phyloP scores from a whole-genome alignment of 1,140 invertebrate species.

The Drosophila athabasca region DNA sequence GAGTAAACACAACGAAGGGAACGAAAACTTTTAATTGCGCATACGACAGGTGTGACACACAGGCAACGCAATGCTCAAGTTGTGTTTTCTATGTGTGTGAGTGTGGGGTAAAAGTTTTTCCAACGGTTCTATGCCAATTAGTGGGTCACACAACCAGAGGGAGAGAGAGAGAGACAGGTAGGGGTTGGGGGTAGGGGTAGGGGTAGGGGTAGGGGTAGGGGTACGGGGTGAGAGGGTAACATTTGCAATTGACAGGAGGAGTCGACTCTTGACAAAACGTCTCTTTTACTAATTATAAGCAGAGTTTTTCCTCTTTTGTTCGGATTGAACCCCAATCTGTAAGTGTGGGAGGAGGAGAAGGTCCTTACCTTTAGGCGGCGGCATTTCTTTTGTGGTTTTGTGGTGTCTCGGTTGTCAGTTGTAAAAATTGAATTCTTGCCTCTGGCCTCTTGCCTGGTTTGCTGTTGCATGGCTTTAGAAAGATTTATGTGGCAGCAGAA shows the following conservation, averaged over 20 bases:
- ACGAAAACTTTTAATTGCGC: constrained; percentile 72
- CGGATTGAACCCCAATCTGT: not conserved
- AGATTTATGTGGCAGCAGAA: constrained; percentile 63
- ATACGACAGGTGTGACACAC: constrained; percentile 69
- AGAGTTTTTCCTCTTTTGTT: constrained; percentile 7
- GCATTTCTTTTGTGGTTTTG: constrained; percentile 41
- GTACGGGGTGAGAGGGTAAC: constrained; percentile 1
- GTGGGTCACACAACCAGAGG: constrained; percentile 7
- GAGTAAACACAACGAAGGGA: constrained; percentile 19
- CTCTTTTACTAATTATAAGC: constrained; percentile 60
- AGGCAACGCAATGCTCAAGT: constrained; percentile 35
- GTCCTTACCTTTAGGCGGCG: not conserved
- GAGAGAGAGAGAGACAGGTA: no score
- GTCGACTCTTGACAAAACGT: constrained; percentile 3
- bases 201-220: no score
- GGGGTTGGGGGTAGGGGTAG: no score
- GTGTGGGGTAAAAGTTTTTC: constrained; percentile 34
- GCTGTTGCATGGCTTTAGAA: constrained; percentile 68
- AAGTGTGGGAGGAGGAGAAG: constrained; percentile 10
- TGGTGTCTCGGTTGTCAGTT: constrained; percentile 70
- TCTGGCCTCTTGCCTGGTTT: constrained; percentile 34
- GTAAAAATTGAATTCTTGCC: constrained; percentile 73
- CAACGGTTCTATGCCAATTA: constrained; percentile 50
- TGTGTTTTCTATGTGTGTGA: not conserved
- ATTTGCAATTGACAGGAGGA: constrained; percentile 54